phyloP scores from a whole-genome alignment of 2,888 invertebrate genomes.

The Herminia tarsipennalis region DNA sequence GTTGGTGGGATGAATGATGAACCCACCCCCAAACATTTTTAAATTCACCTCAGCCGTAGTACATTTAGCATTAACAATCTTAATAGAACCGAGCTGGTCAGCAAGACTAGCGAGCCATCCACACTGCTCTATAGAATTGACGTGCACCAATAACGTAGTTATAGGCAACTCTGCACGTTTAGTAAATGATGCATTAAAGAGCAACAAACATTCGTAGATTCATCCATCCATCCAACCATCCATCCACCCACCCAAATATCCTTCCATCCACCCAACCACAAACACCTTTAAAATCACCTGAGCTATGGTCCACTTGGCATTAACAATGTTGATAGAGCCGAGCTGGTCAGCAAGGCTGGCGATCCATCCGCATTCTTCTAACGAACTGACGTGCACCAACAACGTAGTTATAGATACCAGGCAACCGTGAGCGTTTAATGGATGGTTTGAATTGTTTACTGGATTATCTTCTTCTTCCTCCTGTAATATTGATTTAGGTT shows the following conservation, averaged over 20 bases:
- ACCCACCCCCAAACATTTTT: not conserved
- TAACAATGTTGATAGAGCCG: conserved; percentile 9
- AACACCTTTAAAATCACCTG: conserved; percentile 48
- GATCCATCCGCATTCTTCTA: conserved; percentile 33
- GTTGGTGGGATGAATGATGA: too few relatives aligned
- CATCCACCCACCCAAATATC: too few relatives aligned
- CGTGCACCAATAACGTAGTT: conserved; percentile 51
- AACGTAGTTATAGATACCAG: conserved; percentile 53
- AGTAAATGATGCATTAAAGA: too few relatives aligned
- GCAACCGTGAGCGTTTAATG: conserved; percentile 58
- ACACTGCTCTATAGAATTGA: conserved; percentile 23
- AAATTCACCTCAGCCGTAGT: conserved; percentile 60
- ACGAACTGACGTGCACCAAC: conserved; percentile 44
- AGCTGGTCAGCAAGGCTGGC: conserved; percentile 28
- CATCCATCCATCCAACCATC: too few relatives aligned
- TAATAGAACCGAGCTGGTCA: conserved; percentile 15
- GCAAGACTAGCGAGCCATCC: conserved; percentile 36
- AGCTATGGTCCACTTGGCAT: conserved; percentile 57
- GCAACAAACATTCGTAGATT: too few relatives aligned
- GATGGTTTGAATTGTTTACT: conserved; percentile 48
- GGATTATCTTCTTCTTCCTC: conserved; percentile 45
- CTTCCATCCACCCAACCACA: too few relatives aligned
- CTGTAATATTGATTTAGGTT: too few relatives aligned
- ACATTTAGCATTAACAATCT: conserved; percentile 47
- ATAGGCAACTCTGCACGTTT: conserved; percentile 56